Evolutionary conservation across 2,797 vertebrate species (phyloP), one percentile per base, ranked within the genome.

Genomic region (Sebastes iracundus): DNA sequence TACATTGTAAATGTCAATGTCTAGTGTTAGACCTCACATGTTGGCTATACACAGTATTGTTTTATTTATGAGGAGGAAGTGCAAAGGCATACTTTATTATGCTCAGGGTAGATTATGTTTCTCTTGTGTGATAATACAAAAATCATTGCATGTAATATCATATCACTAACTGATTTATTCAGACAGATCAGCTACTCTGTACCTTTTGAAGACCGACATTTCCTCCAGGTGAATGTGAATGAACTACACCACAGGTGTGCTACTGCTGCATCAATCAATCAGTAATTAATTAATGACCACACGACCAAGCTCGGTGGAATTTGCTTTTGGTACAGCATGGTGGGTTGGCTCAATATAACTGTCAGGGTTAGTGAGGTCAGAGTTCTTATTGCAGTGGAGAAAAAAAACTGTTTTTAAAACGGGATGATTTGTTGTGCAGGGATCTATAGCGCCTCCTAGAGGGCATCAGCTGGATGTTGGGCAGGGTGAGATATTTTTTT

Each of bases 181-280:
- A 10, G 59, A 83, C 32, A 49, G 23, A 75, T 32, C 22, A 35
- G 32, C 49, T 52, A n/a, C 28, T 61, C 35, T 58, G 9, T 22
- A 58, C 23, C 18, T 52, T 66, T 56, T 52, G 9, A 75, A 62
- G 9, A 68, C 6, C 1, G 49, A 52, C 56, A 72, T 22, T 60
- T 76, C 60, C 66, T 77, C 3, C 32, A 61, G 46, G n/a, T 73
- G 46, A 72, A 68, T 7, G 11, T 49, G 42, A 22, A 70, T 23
- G n/a, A 59, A 30, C 23, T 32, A 5, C 49, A 60, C 10, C 69
- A 74, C 70, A 72, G 42, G 56, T 71, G 65, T 53, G 7, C 16
- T 63, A 4, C 73, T 65, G 66, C 33, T 71, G 63, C 80, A 76
- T 59, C 59, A 52, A n/a, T 52, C 46, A 52, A 52, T 52, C 46